These are phyloP conservation scores for Rhagonycha lutea DNA, from an alignment of 2,888 invertebrate genomes.

Conservation along the genomic window DNA sequence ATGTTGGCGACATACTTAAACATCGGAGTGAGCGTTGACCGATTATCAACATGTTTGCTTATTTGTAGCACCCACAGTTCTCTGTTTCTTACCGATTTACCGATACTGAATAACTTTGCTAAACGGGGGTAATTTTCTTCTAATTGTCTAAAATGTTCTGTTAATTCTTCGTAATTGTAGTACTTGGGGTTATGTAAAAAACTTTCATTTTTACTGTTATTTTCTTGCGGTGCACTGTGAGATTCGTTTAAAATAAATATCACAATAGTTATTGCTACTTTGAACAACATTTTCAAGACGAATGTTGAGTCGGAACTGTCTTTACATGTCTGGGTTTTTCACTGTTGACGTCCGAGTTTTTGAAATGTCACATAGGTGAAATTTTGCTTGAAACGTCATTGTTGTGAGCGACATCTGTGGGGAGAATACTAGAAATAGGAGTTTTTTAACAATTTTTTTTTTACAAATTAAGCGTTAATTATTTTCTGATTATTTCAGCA, in stretches of 20 bases:
- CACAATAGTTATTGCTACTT: conserved; percentile 28
- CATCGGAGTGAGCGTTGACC: conserved; percentile 75
- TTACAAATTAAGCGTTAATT: background rate
- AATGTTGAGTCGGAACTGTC: background rate
- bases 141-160: conserved; percentile 65
- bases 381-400: background rate
- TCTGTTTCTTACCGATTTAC: conserved; percentile 80
- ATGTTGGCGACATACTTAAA: conserved; percentile 95
- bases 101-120: conserved; percentile 75
- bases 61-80: conserved; percentile 84
- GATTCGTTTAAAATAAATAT: conserved; percentile 21
- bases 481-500: background rate
- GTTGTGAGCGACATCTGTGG: background rate
- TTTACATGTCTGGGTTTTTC: background rate
- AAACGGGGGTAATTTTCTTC: conserved; percentile 69
- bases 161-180: conserved; percentile 72
- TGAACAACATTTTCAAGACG: conserved; percentile 9
- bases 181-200: conserved; percentile 67
- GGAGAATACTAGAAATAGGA: background rate
- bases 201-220: conserved; percentile 54
- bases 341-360: background rate
- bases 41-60: conserved; percentile 66
- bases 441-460: background rate
- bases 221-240: conserved; percentile 12
- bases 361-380: background rate